Conservation (phyloP, 1,140 invertebrate genomes). For the Palaemon carinicauda region DNA sequence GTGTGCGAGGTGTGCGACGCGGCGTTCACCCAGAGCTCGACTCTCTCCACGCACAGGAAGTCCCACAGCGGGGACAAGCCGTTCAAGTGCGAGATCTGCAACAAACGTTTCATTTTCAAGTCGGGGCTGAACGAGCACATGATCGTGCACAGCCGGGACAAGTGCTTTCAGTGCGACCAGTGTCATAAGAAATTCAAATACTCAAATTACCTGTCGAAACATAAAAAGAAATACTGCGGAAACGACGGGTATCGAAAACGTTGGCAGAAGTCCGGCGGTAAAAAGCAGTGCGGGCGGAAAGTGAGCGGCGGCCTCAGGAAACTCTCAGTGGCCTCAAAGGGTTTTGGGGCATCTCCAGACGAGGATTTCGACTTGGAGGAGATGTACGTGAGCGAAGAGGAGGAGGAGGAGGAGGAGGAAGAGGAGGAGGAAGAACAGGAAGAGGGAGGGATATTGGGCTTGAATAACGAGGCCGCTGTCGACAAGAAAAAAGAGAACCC, state of each 20-base stretch:
- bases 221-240: slow-evolving; percentile 87
- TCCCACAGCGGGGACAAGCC: slow-evolving; percentile 72
- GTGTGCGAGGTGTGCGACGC: slow-evolving; percentile 57
- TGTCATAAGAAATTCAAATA: slow-evolving; percentile 88
- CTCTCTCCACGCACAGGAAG: slow-evolving; percentile 71
- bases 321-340: neutral
- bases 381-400: neutral
- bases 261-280: slow-evolving; percentile 38
- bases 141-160: slow-evolving; percentile 72
- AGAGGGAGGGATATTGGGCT: no score
- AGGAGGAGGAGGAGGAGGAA: neutral
- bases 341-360: neutral
- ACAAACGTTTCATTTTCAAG: slow-evolving; percentile 64
- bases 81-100: slow-evolving; percentile 59
- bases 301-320: neutral
- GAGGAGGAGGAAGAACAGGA: no score
- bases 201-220: slow-evolving; percentile 85
- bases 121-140: slow-evolving; percentile 52
- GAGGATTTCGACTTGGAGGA: slow-evolving; percentile 21
- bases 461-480: neutral
- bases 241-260: slow-evolving; percentile 47
- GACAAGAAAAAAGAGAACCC: neutral
- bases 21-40: slow-evolving; percentile 74
- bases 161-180: slow-evolving; percentile 77
- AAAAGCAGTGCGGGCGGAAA: slow-evolving; percentile 11